phyloP scores from a whole-genome alignment of 2,113 vertebrate genomes.

The Scopus umbretta region DNA sequence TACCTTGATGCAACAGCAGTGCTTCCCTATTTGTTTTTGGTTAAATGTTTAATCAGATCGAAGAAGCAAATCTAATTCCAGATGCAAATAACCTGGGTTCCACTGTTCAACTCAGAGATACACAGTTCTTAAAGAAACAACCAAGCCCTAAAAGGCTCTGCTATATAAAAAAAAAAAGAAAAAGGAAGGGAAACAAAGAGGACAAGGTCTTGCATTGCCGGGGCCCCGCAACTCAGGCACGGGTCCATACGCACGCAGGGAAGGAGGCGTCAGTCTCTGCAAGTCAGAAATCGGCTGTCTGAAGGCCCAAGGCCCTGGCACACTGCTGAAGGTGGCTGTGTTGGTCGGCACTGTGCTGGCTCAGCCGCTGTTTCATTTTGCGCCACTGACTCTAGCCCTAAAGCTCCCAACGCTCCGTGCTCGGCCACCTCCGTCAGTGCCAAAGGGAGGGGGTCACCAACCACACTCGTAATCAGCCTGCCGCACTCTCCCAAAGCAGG shows the following conservation, averaged over 20 bases:
- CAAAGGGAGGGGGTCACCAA: neutral
- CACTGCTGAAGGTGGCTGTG: neutral
- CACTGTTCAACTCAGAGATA: neutral
- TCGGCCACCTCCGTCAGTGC: neutral
- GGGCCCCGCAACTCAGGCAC: neutral
- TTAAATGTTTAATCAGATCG: conserved; percentile 34
- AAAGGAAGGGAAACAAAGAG: neutral
- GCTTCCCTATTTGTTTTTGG: neutral
- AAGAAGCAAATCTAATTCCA: neutral
- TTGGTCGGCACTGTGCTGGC: neutral
- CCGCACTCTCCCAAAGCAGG: neutral
- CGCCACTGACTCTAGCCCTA: neutral
- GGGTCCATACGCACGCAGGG: rapidly evolving
- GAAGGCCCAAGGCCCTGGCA: neutral
- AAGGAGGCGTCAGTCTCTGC: neutral
- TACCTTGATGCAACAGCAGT: neutral
- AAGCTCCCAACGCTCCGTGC: neutral
- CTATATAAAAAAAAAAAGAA: neutral
- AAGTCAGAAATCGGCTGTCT: neutral
- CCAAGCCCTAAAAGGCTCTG: neutral
- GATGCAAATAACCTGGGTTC: neutral
- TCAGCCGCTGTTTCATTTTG: neutral
- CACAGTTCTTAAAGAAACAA: neutral
- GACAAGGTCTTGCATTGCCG: neutral
- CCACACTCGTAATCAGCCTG: neutral